A percentile compares a stretch with the other conserved stretches of the same genome.
Conservation (phyloP, 2,888 invertebrate genomes). For the Girardia tigrina region DNA sequence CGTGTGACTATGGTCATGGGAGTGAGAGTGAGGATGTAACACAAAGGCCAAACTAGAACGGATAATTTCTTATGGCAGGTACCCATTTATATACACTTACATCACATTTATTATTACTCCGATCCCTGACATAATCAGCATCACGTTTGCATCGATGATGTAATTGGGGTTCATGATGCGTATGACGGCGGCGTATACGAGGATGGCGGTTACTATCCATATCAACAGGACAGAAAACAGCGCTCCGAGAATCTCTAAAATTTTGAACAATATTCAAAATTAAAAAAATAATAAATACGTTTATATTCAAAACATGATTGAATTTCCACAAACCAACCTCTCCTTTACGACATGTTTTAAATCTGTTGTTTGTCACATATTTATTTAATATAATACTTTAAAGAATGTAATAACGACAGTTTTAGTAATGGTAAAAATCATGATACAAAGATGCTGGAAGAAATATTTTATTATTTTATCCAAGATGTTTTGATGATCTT, state of each 20-base stretch:
- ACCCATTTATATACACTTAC: conserved; percentile 65
- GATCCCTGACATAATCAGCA: conserved; percentile 74
- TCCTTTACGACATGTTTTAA: too few relatives aligned
- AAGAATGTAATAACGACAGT: too few relatives aligned
- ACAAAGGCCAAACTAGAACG: conserved; percentile 79
- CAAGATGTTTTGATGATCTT: too few relatives aligned
- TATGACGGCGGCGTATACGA: conserved; percentile 82
- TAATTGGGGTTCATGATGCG: conserved; percentile 67
- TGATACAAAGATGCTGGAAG: too few relatives aligned
- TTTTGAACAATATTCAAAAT: too few relatives aligned
- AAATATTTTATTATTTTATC: too few relatives aligned
- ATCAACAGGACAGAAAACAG: conserved; percentile 83
- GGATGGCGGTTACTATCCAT: conserved; percentile 88
- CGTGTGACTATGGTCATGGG: conserved; percentile 53
- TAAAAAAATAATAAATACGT: neutral
- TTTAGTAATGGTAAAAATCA: too few relatives aligned
- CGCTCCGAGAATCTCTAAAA: conserved; percentile 74
- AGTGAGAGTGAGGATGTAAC: conserved; percentile 67
- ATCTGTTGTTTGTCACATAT: too few relatives aligned
- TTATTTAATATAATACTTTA: too few relatives aligned
- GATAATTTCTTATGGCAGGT: too few relatives aligned
- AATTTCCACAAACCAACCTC: too few relatives aligned
- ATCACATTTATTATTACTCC: conserved; percentile 83
- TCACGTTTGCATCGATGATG: conserved; percentile 68
- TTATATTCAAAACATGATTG: too few relatives aligned